Evolutionary conservation across 2,113 vertebrate genomes (phyloP), one percentile per base, ranked within the genome.

Genomic region (Psettodes erumei): DNA sequence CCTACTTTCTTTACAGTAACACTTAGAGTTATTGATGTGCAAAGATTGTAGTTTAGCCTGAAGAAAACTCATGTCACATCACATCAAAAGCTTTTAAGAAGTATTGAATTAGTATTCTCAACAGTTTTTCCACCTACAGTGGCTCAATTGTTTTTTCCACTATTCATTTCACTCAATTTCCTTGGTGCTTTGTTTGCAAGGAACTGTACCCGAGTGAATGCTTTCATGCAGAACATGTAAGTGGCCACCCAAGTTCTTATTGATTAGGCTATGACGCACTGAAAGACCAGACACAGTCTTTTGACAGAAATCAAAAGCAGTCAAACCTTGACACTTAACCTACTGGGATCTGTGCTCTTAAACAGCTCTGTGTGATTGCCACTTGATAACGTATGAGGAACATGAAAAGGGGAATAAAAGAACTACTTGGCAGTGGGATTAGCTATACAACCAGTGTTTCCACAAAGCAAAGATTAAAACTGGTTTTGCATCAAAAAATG

Each of bases 221-320:
- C 53, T 81, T 82, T 88, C 81, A 85, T 84, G 82, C 79, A 84
- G 85, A 85, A 89, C 79, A 86, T 88, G 72, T 76, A 88, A 90
- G 89, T 88, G 89, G 78, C 87, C 85, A 80, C 89, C 87, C 73
- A 51, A 66, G 87, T 60, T 81, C 56, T 82, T 91, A 93, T 90
- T 63, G 90, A 92, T 91, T 38, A 55, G 56, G n/a, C 62, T 33
- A 30, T 5, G 43, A 54, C 13, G 18, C 27, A 15, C 47, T 40
- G 59, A 87, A 83, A 89, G 71, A 83, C 59, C 77, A 80, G 51
- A 69, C 67, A 37, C 45, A 60, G 61, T 58, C 33, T 70, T 86
- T 89, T 82, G 77, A 79, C 62, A 67, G 61, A 81, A 83, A 81
- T 81, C 32, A 84, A 89, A 88, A 82, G 74, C 65, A 74, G 79